phyloP scores from a whole-genome alignment of 2,113 vertebrate species.

The Psammodynastes pulverulentus region DNA sequence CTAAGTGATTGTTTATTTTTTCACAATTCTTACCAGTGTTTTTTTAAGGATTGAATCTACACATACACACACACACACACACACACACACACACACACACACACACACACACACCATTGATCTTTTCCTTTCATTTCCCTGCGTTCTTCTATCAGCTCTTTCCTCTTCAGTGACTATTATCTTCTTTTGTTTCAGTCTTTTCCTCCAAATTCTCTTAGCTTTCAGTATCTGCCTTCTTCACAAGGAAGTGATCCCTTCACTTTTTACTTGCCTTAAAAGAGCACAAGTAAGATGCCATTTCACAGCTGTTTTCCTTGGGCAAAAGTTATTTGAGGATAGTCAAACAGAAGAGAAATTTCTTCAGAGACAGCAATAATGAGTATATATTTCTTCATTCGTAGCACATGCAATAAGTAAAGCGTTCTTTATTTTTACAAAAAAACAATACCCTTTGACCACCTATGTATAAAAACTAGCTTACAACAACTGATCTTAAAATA shows the following conservation, averaged over 20 bases:
- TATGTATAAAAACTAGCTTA: slow-evolving; percentile 13
- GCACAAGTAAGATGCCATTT: not conserved
- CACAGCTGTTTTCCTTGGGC: not conserved
- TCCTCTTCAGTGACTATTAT: not conserved
- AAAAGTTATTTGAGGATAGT: not conserved
- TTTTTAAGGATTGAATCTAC: not conserved
- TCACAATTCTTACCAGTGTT: not conserved
- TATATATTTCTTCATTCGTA: not conserved
- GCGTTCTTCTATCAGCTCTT: not conserved
- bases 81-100: not conserved
- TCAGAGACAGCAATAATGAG: slow-evolving; percentile 12
- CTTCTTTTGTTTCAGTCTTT: not conserved
- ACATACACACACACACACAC: not conserved
- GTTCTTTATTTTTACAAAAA: not conserved
- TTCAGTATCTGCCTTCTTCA: not conserved
- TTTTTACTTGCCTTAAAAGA: not conserved
- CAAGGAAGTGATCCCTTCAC: not conserved
- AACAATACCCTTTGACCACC: not conserved
- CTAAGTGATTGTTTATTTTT: not conserved
- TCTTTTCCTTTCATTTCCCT: not conserved
- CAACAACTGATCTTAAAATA: slow-evolving; percentile 10
- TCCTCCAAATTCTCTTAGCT: not conserved
- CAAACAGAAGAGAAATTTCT: not conserved
- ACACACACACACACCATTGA: not conserved
- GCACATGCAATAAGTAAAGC: not conserved